These are phyloP conservation scores for Heliconius hermathena DNA, from an alignment of 1,140 invertebrate genomes.

Conservation along the genomic window DNA sequence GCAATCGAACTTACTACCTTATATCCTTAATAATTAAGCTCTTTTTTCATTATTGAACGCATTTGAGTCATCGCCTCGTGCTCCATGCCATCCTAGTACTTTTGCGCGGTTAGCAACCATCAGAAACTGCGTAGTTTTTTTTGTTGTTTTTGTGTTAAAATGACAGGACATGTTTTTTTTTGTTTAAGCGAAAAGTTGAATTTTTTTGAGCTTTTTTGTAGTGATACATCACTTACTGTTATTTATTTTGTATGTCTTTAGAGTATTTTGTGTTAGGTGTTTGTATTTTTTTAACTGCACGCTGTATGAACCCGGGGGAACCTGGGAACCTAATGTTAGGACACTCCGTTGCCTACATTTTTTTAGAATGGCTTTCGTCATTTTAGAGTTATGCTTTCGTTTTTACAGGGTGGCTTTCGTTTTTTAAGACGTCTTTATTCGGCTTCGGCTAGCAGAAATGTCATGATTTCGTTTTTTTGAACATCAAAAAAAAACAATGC, in stretches of 20 bases:
- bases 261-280: no score
- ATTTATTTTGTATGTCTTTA: conserved; percentile 7
- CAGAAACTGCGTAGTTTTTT: conserved; percentile 16
- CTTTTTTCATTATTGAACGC: background rate
- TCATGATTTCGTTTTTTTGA: no score
- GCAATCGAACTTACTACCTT: background rate
- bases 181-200: background rate
- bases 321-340: background rate
- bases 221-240: no score
- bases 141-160: background rate
- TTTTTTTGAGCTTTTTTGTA: no score
- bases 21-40: background rate
- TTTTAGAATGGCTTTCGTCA: no score
- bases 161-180: background rate
- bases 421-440: no score
- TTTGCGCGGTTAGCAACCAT: conserved; percentile 44
- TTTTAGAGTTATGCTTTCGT: no score
- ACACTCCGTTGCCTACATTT: background rate
- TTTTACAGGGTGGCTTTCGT: no score
- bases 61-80: conserved; percentile 9
- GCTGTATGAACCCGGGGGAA: no score
- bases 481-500: no score
- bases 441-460: no score
- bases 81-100: conserved; percentile 59
- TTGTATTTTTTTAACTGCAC: no score